phyloP scores from a whole-genome alignment of 2,888 invertebrate species.

The Pomacea canaliculata region DNA sequence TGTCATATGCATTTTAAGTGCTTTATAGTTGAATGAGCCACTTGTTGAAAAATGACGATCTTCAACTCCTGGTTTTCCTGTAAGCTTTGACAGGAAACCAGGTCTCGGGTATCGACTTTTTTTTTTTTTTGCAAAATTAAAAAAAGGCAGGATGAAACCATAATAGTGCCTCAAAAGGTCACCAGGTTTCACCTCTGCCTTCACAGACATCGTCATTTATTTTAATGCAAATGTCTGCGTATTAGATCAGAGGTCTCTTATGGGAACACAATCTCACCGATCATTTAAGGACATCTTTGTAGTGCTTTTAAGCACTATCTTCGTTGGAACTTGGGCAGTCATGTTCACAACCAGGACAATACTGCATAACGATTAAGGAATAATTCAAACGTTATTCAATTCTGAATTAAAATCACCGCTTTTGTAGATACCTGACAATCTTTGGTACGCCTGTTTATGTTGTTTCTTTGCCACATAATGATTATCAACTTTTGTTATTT shows the following conservation, averaged over 20 bases:
- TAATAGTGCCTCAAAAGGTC: conserved; percentile 12
- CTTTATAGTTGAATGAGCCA: too few relatives aligned
- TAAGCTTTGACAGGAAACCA: too few relatives aligned
- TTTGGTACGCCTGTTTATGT: too few relatives aligned
- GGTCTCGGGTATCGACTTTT: too few relatives aligned
- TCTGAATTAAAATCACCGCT: too few relatives aligned
- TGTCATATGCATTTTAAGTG: too few relatives aligned
- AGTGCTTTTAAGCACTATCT: conserved; percentile 70
- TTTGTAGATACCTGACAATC: too few relatives aligned
- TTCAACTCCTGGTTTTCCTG: too few relatives aligned
- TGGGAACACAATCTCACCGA: conserved; percentile 64
- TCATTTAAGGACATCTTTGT: conserved; percentile 71
- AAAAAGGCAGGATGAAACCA: conserved; percentile 23
- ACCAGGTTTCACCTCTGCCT: conserved; percentile 25
- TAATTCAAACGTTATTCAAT: not conserved
- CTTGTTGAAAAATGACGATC: too few relatives aligned
- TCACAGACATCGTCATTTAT: conserved; percentile 10
- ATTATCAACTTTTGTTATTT: too few relatives aligned
- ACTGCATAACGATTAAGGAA: conserved; percentile 3
- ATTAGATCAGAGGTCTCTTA: conserved; percentile 13
- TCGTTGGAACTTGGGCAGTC: conserved; percentile 53
- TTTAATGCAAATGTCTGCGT: not conserved
- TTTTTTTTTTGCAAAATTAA: not conserved
- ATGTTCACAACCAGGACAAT: conserved; percentile 6
- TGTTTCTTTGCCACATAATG: too few relatives aligned